Evolutionary conservation across 1,140 invertebrate species (phyloP).

Genomic region (Trinorchestia longiramus): DNA sequence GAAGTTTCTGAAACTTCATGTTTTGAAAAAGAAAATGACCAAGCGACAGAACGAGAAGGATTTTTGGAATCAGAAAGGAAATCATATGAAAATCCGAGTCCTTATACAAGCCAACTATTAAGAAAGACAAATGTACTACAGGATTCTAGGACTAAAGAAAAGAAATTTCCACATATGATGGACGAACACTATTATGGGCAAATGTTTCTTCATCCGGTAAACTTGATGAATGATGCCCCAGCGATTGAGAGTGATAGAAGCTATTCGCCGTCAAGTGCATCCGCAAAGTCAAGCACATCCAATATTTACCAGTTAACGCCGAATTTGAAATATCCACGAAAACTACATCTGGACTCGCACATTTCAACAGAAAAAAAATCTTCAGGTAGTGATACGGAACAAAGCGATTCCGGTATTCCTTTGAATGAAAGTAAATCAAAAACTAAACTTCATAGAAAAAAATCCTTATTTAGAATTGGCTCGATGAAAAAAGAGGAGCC

Average conservation of each 20-base stretch:
- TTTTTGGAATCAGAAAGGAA: neutral
- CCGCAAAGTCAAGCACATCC: neutral
- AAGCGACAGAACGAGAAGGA: neutral
- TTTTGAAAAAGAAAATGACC: neutral
- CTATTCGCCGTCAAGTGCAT: neutral
- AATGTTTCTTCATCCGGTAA: neutral
- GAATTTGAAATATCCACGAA: neutral
- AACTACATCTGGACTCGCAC: neutral
- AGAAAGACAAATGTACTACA: neutral
- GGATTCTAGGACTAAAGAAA: neutral
- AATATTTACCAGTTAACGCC: neutral
- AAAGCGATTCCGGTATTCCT: neutral
- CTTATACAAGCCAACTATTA: neutral
- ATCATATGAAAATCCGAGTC: neutral
- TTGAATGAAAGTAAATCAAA: neutral
- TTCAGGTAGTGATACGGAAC: neutral
- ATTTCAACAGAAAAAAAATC: neutral
- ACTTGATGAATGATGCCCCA: neutral
- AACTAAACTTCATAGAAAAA: neutral
- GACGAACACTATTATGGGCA: neutral
- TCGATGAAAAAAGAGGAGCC: neutral
- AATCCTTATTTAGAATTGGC: neutral
- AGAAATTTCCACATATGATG: neutral
- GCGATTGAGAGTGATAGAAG: neutral
- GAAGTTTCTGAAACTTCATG: neutral